A percentile compares a stretch with the other conserved stretches of the same genome.
phyloP scores from a whole-genome alignment of 2,797 vertebrate species.

The Ptychadena robeensis region DNA sequence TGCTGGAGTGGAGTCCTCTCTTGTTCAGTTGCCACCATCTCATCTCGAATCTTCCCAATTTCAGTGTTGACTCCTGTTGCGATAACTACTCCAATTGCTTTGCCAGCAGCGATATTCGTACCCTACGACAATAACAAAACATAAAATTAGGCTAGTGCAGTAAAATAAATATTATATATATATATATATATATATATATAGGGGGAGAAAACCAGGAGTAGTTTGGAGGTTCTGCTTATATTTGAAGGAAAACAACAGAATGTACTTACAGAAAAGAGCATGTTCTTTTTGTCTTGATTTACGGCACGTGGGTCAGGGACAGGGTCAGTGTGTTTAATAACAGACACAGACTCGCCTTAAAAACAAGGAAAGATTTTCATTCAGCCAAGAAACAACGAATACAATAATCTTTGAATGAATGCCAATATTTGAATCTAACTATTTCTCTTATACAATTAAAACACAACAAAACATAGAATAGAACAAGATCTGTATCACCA shows the following conservation, averaged over 20 bases:
- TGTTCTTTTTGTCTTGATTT: slow-evolving; percentile 99
- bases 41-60: slow-evolving; percentile 96
- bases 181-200: background rate
- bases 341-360: slow-evolving; percentile 93
- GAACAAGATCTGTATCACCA: no score
- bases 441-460: no score
- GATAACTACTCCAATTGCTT: slow-evolving; percentile 92
- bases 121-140: slow-evolving; percentile 78
- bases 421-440: no score
- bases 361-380: background rate
- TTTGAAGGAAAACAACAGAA: background rate
- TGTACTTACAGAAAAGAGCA: slow-evolving; percentile 95
- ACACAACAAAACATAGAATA: no score
- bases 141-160: background rate
- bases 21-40: slow-evolving; percentile 96
- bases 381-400: background rate
- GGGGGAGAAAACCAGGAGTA: background rate
- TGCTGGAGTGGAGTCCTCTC: slow-evolving; percentile 95
- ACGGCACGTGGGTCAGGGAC: slow-evolving; percentile 97
- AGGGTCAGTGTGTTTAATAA: slow-evolving; percentile 98
- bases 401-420: background rate
- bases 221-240: background rate
- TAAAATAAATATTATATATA: background rate
- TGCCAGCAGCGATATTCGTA: slow-evolving; percentile 95
- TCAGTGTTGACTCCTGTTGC: slow-evolving; percentile 93